Conservation (phyloP, 2,888 invertebrate species). For the Allolobophora icterica region DNA sequence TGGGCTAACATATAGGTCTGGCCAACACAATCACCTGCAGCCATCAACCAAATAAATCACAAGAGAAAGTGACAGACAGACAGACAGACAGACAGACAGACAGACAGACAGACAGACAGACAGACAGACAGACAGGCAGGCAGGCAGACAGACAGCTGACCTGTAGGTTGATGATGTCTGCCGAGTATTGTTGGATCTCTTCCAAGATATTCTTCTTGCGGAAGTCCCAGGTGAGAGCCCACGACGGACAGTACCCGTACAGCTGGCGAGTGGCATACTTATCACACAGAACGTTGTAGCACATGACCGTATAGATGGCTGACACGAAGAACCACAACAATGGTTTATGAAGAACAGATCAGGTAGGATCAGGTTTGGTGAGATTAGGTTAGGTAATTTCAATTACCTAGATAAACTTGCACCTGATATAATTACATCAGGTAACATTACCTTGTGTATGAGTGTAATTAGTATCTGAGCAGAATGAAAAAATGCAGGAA, state of each 20-base stretch:
- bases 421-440: too few species aligned
- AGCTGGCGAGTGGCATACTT: constrained; percentile 97
- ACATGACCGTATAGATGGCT: constrained; percentile 96
- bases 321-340: constrained; percentile 48
- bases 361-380: not conserved
- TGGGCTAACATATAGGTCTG: too few species aligned
- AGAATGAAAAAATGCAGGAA: too few species aligned
- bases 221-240: constrained; percentile 98
- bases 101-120: too few species aligned
- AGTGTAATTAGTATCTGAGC: too few species aligned
- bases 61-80: not conserved
- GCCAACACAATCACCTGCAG: too few species aligned
- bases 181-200: constrained; percentile 93
- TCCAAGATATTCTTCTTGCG: constrained; percentile 95
- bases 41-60: not conserved
- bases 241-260: constrained; percentile 98
- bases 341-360: not conserved
- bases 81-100: not conserved
- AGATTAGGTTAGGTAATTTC: not conserved
- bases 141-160: too few species aligned
- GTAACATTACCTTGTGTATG: too few species aligned
- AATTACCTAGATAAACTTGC: too few species aligned
- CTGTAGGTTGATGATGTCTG: constrained; percentile 94
- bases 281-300: constrained; percentile 98
- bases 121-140: too few species aligned